A percentile compares a stretch with the other conserved stretches of the same genome.
These are phyloP conservation scores for Rhimphoctona megacephalus DNA, from an alignment of 2,888 invertebrate species.

Conservation along the genomic window DNA sequence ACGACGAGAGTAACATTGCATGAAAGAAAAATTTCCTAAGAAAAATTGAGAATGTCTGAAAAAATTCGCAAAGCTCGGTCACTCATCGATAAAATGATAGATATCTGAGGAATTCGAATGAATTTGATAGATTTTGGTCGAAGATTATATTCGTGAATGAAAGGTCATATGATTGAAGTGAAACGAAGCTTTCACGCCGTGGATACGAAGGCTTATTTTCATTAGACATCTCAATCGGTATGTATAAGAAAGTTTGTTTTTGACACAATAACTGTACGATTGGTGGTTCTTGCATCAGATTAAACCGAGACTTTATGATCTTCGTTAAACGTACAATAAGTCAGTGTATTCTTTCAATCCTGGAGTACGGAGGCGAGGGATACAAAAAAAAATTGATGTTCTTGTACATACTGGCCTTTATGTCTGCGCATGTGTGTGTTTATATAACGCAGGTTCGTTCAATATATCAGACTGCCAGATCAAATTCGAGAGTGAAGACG, in stretches of 20 bases:
- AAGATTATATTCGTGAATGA: not conserved
- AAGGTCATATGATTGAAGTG: not conserved
- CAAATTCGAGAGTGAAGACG: slow-evolving; percentile 32
- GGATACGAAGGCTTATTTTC: not conserved
- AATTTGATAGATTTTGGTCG: not conserved
- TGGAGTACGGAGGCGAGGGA: not conserved
- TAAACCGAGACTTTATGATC: slow-evolving; percentile 27
- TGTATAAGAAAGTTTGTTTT: slow-evolving; percentile 39
- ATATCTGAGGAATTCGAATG: not conserved
- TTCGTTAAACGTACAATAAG: slow-evolving; percentile 21
- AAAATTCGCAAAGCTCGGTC: not conserved
- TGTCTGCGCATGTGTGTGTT: not conserved
- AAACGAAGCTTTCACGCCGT: not conserved
- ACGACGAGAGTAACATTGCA: too few relatives aligned
- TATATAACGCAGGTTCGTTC: not conserved
- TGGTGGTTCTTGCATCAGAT: slow-evolving; percentile 8
- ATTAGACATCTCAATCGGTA: slow-evolving; percentile 28
- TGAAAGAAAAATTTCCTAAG: too few relatives aligned
- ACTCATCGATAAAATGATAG: not conserved
- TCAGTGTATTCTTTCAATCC: slow-evolving; percentile 6
- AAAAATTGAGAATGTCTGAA: too few relatives aligned
- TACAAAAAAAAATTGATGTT: not conserved
- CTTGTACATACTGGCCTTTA: slow-evolving; percentile 6
- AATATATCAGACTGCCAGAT: slow-evolving; percentile 33
- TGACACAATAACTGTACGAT: slow-evolving; percentile 41